Evolutionary conservation across 1,140 invertebrate species (phyloP), one percentile per base, ranked within the genome.

Genomic region (Scaptodrosophila lebanonensis): DNA sequence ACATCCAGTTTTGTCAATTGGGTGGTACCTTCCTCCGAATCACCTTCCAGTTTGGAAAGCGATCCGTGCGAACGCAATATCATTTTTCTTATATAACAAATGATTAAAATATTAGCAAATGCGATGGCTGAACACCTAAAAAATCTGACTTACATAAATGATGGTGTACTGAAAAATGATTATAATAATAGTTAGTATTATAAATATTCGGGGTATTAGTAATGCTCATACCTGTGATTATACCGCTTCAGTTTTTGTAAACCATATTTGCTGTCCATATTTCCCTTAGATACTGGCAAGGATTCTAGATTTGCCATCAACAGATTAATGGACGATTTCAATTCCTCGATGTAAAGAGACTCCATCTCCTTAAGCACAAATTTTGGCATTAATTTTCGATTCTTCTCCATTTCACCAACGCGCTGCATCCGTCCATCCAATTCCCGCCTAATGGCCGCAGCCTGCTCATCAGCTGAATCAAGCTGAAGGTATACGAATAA

Each of bases 341-440:
- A 89, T 88, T 99, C 98, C 90, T 99, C 98, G 63, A 99, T 94
- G 89, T 99, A 99, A 76, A 99, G 91, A 36, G 95, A 97, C 89
- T 99, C 98, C 98, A 99, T 99, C 89, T 99, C 98, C 91, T 99
- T 99, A 43, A 99, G 90, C 44, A 99, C 97, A 91, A 99, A 99
- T 89, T 97, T 98, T 58, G 98, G 98, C 94, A 99, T 98, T 63
- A 99, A 88, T 89, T 98, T 97, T 66, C 97, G 93, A 87, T 98
- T 98, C 94, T 98, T 96, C 88, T 98, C 96, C 95, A 99, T 98
- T 89, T 98, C 96, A 79, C 95, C 93, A 25, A 98, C 95, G 88
- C 94, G 94, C 86, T 99, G 97, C 89, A 99, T 94, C 88, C 98
- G 91, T 56, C 97, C 97, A 89, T 99, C 98, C 58, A 99, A 89